Percentiles rank a stretch among this genome's conserved stretches.
These are phyloP conservation scores for Limnodromus scolopaceus DNA, from an alignment of 2,797 vertebrate genomes.

Conservation along the genomic window DNA sequence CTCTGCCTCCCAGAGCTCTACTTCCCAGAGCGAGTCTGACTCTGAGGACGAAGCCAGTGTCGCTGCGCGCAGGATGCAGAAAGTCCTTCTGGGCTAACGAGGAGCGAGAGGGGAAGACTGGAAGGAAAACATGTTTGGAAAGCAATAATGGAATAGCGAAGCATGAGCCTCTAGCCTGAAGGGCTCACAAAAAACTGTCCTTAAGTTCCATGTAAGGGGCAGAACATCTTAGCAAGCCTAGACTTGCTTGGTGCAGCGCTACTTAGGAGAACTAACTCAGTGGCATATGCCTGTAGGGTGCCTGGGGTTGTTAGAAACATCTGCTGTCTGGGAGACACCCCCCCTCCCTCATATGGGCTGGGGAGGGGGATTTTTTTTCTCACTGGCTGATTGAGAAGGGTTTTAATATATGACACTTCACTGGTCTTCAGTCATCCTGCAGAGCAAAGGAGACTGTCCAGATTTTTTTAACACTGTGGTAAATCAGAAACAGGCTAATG, in stretches of 20 bases:
- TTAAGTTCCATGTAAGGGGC: neutral
- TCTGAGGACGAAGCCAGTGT: constrained; percentile 93
- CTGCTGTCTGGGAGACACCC: neutral
- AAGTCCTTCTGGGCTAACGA: constrained; percentile 93
- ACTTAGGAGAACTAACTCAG: neutral
- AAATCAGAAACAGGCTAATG: constrained; percentile 28
- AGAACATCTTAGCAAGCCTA: constrained; percentile 34
- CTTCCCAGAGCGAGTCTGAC: constrained; percentile 94
- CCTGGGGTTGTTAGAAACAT: constrained; percentile 29
- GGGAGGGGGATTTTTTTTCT: neutral
- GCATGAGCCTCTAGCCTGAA: neutral
- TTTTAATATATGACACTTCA: neutral
- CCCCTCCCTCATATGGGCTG: neutral
- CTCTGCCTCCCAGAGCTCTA: constrained; percentile 94
- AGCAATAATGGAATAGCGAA: neutral
- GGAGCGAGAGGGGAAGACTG: neutral
- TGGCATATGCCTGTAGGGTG: neutral
- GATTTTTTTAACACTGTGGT: constrained; percentile 8
- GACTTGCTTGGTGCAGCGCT: constrained; percentile 24
- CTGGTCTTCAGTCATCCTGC: constrained; percentile 2
- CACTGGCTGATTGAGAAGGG: constrained; percentile 11
- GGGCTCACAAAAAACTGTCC: neutral
- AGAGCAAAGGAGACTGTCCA: constrained; percentile 24
- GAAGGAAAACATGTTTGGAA: neutral
- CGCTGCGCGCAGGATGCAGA: constrained; percentile 92